Percentiles rank a stretch among this genome's conserved stretches.
Conservation (phyloP, 2,888 invertebrate species). For the Plusia festucae region DNA sequence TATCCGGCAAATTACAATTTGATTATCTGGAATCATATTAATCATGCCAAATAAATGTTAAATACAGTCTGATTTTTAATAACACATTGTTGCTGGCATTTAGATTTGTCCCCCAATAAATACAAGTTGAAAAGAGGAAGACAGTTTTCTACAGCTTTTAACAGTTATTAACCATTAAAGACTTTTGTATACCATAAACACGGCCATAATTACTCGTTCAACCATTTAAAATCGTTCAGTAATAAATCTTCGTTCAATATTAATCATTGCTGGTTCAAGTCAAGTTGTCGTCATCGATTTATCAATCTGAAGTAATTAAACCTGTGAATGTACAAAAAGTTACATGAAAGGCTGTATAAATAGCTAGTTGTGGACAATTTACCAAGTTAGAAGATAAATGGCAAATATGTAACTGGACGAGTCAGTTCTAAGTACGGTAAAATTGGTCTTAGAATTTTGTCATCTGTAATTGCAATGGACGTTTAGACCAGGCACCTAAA, state of each 20-base stretch:
- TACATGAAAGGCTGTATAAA: conserved; percentile 11
- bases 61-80: too few relatives aligned
- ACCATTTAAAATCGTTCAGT: not conserved
- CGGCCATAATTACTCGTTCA: not conserved
- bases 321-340: conserved; percentile 22
- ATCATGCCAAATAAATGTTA: too few relatives aligned
- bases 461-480: not conserved
- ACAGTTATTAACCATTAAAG: not conserved
- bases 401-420: not conserved
- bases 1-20: too few relatives aligned
- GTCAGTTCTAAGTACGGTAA: conserved; percentile 14
- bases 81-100: too few relatives aligned
- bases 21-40: too few relatives aligned
- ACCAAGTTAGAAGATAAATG: conserved; percentile 13
- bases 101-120: too few relatives aligned
- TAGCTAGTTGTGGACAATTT: conserved; percentile 16
- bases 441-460: conserved; percentile 17
- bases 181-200: not conserved
- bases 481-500: not conserved
- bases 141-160: not conserved
- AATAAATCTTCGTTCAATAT: not conserved
- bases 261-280: conserved; percentile 13
- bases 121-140: not conserved
- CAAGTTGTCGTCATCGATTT: conserved; percentile 31
- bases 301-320: conserved; percentile 15